Conservation (phyloP, 2,888 invertebrate genomes). For the Abrostola tripartita region DNA sequence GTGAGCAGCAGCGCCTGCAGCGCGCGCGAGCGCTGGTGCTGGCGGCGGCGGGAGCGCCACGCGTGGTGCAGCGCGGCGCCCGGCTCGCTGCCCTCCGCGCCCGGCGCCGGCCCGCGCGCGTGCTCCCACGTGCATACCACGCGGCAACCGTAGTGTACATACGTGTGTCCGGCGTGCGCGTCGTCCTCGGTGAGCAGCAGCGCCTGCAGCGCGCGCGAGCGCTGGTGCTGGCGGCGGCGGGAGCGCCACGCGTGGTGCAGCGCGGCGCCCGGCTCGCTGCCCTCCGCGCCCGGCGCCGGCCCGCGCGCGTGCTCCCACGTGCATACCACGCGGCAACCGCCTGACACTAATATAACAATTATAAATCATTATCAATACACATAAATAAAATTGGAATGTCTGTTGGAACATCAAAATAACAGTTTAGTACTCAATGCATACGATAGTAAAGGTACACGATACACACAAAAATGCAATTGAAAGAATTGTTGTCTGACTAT, state of each 20-base stretch:
- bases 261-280: conserved; percentile 69
- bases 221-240: conserved; percentile 90
- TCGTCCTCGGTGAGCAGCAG: conserved; percentile 91
- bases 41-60: conserved; percentile 90
- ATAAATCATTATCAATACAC: no score
- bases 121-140: conserved; percentile 97
- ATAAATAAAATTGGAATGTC: not conserved
- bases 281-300: conserved; percentile 60
- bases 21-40: conserved; percentile 89
- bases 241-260: conserved; percentile 91
- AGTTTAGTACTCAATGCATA: no score
- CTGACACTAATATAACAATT: no score
- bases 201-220: conserved; percentile 91
- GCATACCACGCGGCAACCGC: conserved; percentile 91
- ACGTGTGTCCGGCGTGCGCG: conserved; percentile 65
- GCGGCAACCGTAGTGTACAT: conserved; percentile 2
- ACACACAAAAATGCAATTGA: no score
- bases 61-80: conserved; percentile 90
- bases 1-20: conserved; percentile 91
- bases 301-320: conserved; percentile 95
- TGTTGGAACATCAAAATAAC: no score
- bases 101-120: conserved; percentile 82
- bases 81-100: conserved; percentile 52
- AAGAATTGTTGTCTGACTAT: no score
- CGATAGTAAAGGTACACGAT: no score